These are phyloP conservation scores for Drosophila rellima DNA, from an alignment of 2,888 invertebrate species.

Conservation along the genomic window DNA sequence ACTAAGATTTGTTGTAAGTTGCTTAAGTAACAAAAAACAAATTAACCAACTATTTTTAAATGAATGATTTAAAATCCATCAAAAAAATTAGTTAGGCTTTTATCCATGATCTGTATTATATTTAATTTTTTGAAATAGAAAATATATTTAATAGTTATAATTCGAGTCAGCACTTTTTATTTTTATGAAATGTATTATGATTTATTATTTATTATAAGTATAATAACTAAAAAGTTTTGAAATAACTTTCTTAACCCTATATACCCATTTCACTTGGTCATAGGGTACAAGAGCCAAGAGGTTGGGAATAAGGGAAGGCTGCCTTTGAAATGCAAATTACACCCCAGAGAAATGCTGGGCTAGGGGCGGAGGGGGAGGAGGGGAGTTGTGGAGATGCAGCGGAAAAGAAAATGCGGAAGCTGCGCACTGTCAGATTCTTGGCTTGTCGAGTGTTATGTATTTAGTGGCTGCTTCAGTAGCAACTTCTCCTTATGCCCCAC, in stretches of 20 bases:
- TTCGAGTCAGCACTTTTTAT: too few relatives aligned
- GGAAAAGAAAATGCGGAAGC: conserved; percentile 71
- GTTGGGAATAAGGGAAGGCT: conserved; percentile 35
- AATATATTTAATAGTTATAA: too few relatives aligned
- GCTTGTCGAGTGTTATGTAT: conserved; percentile 80
- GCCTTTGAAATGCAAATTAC: conserved; percentile 81
- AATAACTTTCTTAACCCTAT: not conserved
- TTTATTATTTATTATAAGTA: not conserved
- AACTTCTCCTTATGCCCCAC: not conserved
- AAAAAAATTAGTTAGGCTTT: too few relatives aligned
- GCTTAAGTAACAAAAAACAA: too few relatives aligned
- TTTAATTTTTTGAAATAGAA: too few relatives aligned
- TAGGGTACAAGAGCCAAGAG: conserved; percentile 34
- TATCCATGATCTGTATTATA: too few relatives aligned
- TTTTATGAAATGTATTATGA: too few relatives aligned
- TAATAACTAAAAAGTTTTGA: not conserved
- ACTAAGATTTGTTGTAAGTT: too few relatives aligned
- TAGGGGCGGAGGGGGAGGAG: not conserved
- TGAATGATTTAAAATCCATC: too few relatives aligned
- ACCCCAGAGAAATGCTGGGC: conserved; percentile 46
- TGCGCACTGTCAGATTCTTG: conserved; percentile 73
- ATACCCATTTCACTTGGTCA: conserved; percentile 4
- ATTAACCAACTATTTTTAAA: too few relatives aligned
- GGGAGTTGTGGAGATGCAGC: conserved; percentile 42
- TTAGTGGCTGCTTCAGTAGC: conserved; percentile 68